These are phyloP conservation scores for Procavia capensis DNA, from an alignment of 2,113 vertebrate genomes.

Conservation along the genomic window DNA sequence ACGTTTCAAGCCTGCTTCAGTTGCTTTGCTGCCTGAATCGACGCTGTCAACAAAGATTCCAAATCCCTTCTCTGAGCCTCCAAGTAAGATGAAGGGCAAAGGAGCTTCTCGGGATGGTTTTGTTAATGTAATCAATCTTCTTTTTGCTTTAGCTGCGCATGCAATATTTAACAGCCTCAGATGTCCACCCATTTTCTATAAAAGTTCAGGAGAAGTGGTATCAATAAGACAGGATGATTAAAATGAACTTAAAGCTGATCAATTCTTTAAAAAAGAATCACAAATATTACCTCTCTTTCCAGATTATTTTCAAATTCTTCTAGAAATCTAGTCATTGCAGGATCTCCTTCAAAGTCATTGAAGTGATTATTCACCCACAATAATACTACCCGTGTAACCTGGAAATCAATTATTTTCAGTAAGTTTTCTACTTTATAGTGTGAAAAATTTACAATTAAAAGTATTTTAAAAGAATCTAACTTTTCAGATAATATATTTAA, in stretches of 20 bases:
- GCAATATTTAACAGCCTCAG: constrained; percentile 98
- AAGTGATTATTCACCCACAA: constrained; percentile 99
- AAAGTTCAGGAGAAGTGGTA: constrained; percentile 50
- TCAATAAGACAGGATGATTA: neutral
- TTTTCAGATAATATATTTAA: neutral
- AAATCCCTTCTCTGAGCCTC: constrained; percentile 97
- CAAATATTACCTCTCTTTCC: constrained; percentile 94
- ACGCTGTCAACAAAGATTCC: constrained; percentile 98
- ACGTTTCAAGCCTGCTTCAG: constrained; percentile 96
- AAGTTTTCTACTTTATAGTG: neutral
- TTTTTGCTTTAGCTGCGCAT: constrained; percentile 98
- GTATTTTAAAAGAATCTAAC: neutral
- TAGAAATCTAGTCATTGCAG: constrained; percentile 97
- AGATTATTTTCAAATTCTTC: constrained; percentile 99
- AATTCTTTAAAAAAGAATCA: neutral
- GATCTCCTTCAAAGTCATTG: constrained; percentile 99
- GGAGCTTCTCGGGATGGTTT: constrained; percentile 97
- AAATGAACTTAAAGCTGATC: neutral
- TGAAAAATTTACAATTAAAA: neutral
- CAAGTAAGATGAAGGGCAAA: constrained; percentile 95
- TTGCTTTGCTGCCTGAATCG: constrained; percentile 95
- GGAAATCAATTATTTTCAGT: constrained; percentile 70
- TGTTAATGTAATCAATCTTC: constrained; percentile 95
- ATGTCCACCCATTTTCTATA: constrained; percentile 99
- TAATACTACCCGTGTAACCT: constrained; percentile 99